Base-by-base conservation (phyloP, 2,888 invertebrate genomes). In the Drosophila affinis region DNA sequence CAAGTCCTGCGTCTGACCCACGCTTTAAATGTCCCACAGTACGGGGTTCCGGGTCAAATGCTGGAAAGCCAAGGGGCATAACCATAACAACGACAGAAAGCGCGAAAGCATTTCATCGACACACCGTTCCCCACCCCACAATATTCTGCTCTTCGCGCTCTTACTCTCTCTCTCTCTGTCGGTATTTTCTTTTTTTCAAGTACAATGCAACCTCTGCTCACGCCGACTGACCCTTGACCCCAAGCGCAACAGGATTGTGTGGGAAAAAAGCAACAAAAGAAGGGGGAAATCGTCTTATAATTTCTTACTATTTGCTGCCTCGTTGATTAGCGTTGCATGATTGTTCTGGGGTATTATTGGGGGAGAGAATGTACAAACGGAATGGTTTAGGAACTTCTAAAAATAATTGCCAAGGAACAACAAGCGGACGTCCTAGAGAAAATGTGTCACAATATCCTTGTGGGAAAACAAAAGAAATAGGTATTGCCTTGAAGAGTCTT, bases 11-110 rank as follows among this genome's bases (percentile, higher is more conserved):
- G 81, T 80, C 81, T 69, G 62, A 68, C 70, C 77, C 71, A 65
- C 65, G 70, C 82, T 88, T 83, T 83, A 87, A 83, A 88, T 82
- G 83, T 75, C 70, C 48, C 82, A 79, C 70, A 75, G 69, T 78
- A 75, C 45, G 55, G 14, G 39, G 44, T 71, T 71, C 73, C 81
- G 81, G 87, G 88, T 85, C 84, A 87, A 88, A 80, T 78, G 87
- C 69, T 76, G 62, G 72, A 71, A 62, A 72, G 79, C 87, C 79
- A 77, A 68, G 52, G 78, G 88, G 84, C 85, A 88, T 83, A 85
- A 87, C 84, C 88, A 85, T 85, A 86, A 83, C 88, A 79, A 87
- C 76, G 71, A 45, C 56, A 56, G 39, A 34, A 72, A 67, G 62
- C 59, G 58, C 62, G 69, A 76, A 63, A 57, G 73, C 75, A 72